Evolutionary conservation across 2,113 vertebrate species (phyloP).

Genomic region (Chaetops frenatus): DNA sequence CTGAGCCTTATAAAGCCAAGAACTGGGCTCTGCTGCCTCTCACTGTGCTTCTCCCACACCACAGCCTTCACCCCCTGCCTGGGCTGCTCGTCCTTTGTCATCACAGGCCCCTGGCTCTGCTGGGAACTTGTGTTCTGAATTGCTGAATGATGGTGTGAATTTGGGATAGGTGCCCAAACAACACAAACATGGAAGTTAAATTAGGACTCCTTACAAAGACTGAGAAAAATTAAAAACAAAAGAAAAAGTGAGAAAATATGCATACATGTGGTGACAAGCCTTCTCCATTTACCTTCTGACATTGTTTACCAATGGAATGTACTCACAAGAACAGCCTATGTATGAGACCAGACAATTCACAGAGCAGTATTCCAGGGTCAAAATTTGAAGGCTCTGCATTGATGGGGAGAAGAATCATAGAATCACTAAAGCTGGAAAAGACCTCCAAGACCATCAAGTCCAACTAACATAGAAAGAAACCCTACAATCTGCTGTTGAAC

Average conservation of each 20-base stretch:
- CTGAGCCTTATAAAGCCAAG: not conserved
- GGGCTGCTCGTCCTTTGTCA: not conserved
- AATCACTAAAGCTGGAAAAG: not conserved
- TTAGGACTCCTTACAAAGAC: not conserved
- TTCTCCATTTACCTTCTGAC: not conserved
- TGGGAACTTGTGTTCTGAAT: not conserved
- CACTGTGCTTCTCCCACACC: not conserved
- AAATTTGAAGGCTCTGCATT: not conserved
- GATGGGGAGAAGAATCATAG: not conserved
- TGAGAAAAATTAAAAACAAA: not conserved
- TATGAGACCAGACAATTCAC: not conserved
- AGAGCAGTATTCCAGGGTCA: not conserved
- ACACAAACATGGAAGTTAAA: not conserved
- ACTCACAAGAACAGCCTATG: not conserved
- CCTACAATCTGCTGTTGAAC: not conserved
- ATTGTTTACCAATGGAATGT: not conserved
- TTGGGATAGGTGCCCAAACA: not conserved
- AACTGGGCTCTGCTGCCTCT: not conserved
- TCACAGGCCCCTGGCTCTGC: not conserved
- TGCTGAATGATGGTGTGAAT: not conserved
- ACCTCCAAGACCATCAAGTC: not conserved
- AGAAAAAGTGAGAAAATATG: not conserved
- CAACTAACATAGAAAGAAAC: not conserved
- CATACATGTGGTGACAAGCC: not conserved
- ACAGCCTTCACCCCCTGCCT: not conserved